Evolutionary conservation across 2,113 vertebrate species (phyloP).

Genomic region (Monarcha castaneiventris): DNA sequence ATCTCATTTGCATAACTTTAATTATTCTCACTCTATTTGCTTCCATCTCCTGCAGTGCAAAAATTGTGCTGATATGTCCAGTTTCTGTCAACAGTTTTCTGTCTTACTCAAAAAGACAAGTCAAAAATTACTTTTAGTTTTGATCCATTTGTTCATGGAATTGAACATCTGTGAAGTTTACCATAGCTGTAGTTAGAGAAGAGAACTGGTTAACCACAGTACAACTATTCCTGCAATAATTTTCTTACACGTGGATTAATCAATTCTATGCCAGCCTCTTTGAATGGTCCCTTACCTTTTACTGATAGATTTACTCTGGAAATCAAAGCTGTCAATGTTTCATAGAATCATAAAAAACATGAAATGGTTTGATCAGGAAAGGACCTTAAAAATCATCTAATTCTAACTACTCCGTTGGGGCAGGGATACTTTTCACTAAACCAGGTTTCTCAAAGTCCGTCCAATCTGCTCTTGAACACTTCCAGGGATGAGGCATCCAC

Average conservation of each 20-base stretch:
- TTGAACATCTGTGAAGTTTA: background rate
- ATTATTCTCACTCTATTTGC: background rate
- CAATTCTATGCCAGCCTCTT: background rate
- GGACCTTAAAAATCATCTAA: background rate
- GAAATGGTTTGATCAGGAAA: background rate
- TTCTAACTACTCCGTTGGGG: rapidly evolving
- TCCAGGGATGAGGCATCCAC: background rate
- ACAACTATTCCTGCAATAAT: background rate
- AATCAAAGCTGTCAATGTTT: background rate
- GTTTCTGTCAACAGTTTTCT: background rate
- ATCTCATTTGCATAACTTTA: background rate
- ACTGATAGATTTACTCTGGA: background rate
- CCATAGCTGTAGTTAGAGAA: background rate
- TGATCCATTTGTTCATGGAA: background rate
- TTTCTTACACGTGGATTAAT: background rate
- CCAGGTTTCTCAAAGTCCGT: background rate
- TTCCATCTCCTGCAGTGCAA: background rate
- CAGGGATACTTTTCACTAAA: background rate
- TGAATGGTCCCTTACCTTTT: background rate
- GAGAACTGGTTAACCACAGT: background rate
- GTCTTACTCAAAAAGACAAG: background rate
- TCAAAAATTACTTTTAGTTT: background rate
- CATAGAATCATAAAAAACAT: background rate
- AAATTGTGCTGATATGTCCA: background rate
- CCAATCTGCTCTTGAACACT: background rate